Base-by-base conservation (phyloP, 2,888 invertebrate species). In the Melanchra persicariae region DNA sequence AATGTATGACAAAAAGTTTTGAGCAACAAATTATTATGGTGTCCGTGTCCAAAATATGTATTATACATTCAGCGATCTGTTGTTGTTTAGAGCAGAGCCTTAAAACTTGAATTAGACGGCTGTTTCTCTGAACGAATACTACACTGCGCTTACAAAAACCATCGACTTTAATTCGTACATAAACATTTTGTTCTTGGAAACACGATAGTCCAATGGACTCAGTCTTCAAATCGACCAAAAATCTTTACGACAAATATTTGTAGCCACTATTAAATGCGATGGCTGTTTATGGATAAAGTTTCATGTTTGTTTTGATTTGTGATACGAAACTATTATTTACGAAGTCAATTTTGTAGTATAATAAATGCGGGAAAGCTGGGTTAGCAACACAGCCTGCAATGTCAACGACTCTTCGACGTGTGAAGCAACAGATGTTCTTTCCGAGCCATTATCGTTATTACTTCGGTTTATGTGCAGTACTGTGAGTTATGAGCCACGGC, bases 361-460 rank as follows among this genome's bases (percentile, higher is more conserved):
- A 65, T 49, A 59, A 74, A 69, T 64, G 70, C 73, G 65, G 62
- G 70, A 55, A 73, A 52, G 62, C 15, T 34, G 1, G 17, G 49
- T 70, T 47, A 45, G 70, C 69, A 63, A 79, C 65, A 75, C 84
- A 70, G 59, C 71, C 71, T 68, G 70, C 76, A 73, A 85, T 88
- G 91, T 90, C 89, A 89, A 90, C 88, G 91, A 88, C 88, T n/a
- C n/a, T 60, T 75, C 81, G 70, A 71, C 87, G 88, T 90, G 92
- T 83, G 91, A 93, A 93, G 79, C 86, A 90, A 89, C 93, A 93
- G 89, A 92, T 93, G 93, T 90, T 89, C 83, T 81, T 84, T 83
- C 76, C 70, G 85, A 83, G 84, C 88, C 89, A 92, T 92, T 92
- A 93, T 90, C 83, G 90, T 90, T 92, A 92, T 91, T 90, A 86